Evolutionary conservation across 2,113 vertebrate genomes (phyloP), one percentile per base, ranked within the genome.

Genomic region (Acrocephalus arundinaceus): DNA sequence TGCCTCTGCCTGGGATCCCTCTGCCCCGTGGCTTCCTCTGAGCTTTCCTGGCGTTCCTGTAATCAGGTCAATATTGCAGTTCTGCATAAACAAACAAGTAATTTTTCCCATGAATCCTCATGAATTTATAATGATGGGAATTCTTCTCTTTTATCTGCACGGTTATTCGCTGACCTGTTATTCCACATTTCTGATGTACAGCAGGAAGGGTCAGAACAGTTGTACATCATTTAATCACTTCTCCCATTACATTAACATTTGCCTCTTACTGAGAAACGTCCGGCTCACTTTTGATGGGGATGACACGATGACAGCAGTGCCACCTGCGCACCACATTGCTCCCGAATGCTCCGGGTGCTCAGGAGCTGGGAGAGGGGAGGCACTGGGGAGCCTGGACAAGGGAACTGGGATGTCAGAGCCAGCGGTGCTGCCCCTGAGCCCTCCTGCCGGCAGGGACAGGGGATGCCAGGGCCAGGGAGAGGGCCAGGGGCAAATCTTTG

Each of bases 311-410:
- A 21, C 75, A 74, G 58, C 45, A 31, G 57, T 21, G 82, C 23
- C 62, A 13, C 54, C 48, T 11, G 11, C 0, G 1, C 27, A 15
- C 28, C 3, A 0, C 24, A 6, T 1, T 2, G 20, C 12, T 25
- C 43, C 63, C 13, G 4, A 24, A 8, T 2, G 46, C 30, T 31
- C 27, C n/a, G 1, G 9, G 3, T 2, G 7, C 12, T 8, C 8
- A 4, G 39, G 54, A 35, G 39, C 6, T 2, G 0, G 2, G 11
- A 17, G 25, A 6, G 9, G 31, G 39, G 24, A 13, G n/a, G 41
- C 0, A 0, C 70, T 18, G 71, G 51, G 62, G 24, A 46, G 30
- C 22, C 41, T 12, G 23, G 31, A 22, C 45, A 19, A 30, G 33
- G 22, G 35, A 24, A 4, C 17, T 0, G 9, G 13, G 13, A 5